Base-by-base conservation (phyloP, 2,797 vertebrate species). In the Sparus aurata region DNA sequence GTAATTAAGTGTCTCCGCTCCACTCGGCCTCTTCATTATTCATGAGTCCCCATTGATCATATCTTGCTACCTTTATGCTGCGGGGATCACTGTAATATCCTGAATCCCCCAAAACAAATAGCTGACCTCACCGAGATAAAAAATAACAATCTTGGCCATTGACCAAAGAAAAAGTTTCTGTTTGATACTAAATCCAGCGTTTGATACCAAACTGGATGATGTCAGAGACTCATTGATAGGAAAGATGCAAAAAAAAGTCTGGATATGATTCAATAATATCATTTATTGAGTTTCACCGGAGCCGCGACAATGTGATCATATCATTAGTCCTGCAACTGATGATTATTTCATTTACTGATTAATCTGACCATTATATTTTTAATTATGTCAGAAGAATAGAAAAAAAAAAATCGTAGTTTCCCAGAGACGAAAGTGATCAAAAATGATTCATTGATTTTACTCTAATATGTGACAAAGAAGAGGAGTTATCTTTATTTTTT, bases 11-110 rank as follows among this genome's bases (percentile, higher is more conserved):
- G 93, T 93, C 96, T 95, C 93, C 83, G 85, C 93, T 93, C 92
- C 95, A 96, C 95, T 91, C 72, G 90, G 95, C 96, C 95, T 87
- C 89, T 96, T 96, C 96, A 95, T 96, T 95, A 97, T 96, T 97
- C 97, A 97, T 97, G 96, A 97, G 95, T 91, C 94, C 90, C 95
- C 95, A 96, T 97, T 96, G 97, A 98, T 98, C 96, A 95, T 95
- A 94, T 96, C 96, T 78, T 94, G 94, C 95, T 95, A 94, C 93
- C 77, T 38, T 38, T 87, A 94, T 94, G 94, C 96, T 95, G 93
- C 91, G 90, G 93, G 94, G 95, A 96, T 88, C 82, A 74, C 88
- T 93, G 92, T 94, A 94, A 95, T 77, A 93, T 94, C 95, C 94
- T 87, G 93, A 82, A 93, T 76, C 93, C 16, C 93, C 92, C 80